Evolutionary conservation across 92 coral and sea anemone genomes (phyloP).

Genomic region (Epizoanthus fatuus): DNA sequence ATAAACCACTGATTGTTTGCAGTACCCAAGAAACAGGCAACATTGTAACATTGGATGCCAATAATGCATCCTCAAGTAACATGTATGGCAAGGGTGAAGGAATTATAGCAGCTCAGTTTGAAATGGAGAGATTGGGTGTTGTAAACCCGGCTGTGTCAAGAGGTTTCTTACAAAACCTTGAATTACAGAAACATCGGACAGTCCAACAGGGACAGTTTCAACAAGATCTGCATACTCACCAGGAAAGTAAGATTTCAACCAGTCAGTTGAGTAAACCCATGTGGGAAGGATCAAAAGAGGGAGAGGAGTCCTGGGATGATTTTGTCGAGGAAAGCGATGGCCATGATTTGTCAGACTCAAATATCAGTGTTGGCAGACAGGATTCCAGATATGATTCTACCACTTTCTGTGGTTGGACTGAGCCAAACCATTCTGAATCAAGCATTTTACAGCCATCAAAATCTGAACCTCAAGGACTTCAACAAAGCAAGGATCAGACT

Average conservation of each 20-base stretch:
- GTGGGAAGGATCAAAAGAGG: background rate
- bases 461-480: too few relatives aligned
- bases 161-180: constrained; percentile 54
- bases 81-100: too few relatives aligned
- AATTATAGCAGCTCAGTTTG: background rate
- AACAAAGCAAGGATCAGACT: too few relatives aligned
- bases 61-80: background rate
- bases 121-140: constrained; percentile 15
- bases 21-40: background rate
- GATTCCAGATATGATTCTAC: too few relatives aligned
- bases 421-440: too few relatives aligned
- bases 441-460: too few relatives aligned
- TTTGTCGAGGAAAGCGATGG: background rate
- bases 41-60: background rate
- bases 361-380: too few relatives aligned
- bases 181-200: background rate
- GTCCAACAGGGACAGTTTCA: background rate
- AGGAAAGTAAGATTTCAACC: background rate
- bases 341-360: too few relatives aligned
- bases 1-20: background rate
- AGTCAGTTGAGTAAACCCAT: too few relatives aligned
- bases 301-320: background rate
- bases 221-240: constrained; percentile 3
- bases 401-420: too few relatives aligned
- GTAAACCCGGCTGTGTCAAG: constrained; percentile 50